Conservation (phyloP, 1,140 invertebrate species). For the Homalodisca vitripennis region DNA sequence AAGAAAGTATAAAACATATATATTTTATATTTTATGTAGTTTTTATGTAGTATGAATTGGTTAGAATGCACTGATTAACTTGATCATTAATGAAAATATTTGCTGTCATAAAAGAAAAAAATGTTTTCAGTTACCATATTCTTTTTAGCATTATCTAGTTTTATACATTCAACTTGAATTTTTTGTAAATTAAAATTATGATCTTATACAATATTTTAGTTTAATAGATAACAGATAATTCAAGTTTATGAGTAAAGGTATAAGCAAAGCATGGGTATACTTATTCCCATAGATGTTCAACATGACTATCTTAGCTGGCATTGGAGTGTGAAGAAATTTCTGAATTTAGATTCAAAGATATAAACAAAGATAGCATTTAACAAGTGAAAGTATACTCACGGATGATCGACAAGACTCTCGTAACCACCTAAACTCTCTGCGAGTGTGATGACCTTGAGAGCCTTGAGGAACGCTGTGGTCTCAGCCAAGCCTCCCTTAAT, state of each 20-base stretch:
- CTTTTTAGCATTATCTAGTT: too few species aligned
- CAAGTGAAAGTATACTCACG: conserved; percentile 59
- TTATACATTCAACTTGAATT: too few species aligned
- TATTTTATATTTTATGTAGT: too few species aligned
- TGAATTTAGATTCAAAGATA: background rate
- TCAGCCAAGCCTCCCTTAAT: conserved; percentile 78
- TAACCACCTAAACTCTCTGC: conserved; percentile 96
- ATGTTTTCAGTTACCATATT: too few species aligned
- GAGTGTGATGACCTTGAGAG: conserved; percentile 80
- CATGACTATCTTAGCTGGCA: background rate
- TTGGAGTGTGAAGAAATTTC: background rate
- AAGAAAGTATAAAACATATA: too few species aligned
- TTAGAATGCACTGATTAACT: too few species aligned
- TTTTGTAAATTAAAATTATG: too few species aligned
- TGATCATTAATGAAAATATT: too few species aligned
- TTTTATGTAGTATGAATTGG: too few species aligned
- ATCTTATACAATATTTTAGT: too few species aligned
- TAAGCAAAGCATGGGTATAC: background rate
- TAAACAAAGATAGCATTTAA: background rate
- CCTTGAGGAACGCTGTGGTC: conserved; percentile 72
- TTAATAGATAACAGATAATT: background rate
- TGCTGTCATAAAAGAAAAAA: too few species aligned
- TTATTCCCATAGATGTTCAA: background rate
- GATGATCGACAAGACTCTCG: conserved; percentile 86
- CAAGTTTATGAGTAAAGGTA: background rate